phyloP scores from a whole-genome alignment of 2,113 vertebrate genomes.

The Neodon shergylaensis region DNA sequence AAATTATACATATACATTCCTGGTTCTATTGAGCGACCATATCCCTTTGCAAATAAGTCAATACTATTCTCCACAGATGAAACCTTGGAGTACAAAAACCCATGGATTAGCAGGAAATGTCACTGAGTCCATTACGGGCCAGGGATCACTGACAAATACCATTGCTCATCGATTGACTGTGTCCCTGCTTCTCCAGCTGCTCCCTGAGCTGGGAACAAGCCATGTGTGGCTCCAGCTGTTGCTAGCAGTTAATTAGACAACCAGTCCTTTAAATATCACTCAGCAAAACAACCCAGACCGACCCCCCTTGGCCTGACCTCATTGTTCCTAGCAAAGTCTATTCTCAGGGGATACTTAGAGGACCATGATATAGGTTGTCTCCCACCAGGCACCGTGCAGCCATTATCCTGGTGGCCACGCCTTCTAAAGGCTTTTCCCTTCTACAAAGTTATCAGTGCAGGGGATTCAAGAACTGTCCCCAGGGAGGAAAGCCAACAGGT shows the following conservation, averaged over 20 bases:
- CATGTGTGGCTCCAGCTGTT: slow-evolving; percentile 64
- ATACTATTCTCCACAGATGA: slow-evolving; percentile 69
- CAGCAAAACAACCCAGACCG: slow-evolving; percentile 38
- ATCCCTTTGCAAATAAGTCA: slow-evolving; percentile 73
- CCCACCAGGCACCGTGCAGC: neutral
- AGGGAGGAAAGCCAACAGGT: neutral
- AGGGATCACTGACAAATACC: slow-evolving; percentile 68
- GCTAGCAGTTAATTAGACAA: slow-evolving; percentile 67
- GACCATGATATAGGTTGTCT: neutral
- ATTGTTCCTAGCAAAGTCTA: neutral
- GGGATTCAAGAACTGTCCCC: neutral
- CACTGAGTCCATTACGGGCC: slow-evolving; percentile 49
- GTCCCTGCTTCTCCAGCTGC: slow-evolving; percentile 59
- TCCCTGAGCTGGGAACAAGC: slow-evolving; percentile 55
- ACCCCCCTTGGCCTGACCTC: slow-evolving; percentile 31
- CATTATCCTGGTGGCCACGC: neutral
- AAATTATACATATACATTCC: neutral
- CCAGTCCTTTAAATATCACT: slow-evolving; percentile 39
- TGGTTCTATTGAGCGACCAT: neutral
- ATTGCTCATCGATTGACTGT: slow-evolving; percentile 49
- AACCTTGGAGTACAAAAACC: slow-evolving; percentile 57
- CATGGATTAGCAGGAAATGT: slow-evolving; percentile 82
- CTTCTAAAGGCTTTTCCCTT: neutral
- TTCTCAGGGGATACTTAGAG: neutral
- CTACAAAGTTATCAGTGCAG: neutral